A percentile compares a stretch with the other conserved stretches of the same genome.
Conservation (phyloP, 2,888 invertebrate species). For the Thymelicus acteon region DNA sequence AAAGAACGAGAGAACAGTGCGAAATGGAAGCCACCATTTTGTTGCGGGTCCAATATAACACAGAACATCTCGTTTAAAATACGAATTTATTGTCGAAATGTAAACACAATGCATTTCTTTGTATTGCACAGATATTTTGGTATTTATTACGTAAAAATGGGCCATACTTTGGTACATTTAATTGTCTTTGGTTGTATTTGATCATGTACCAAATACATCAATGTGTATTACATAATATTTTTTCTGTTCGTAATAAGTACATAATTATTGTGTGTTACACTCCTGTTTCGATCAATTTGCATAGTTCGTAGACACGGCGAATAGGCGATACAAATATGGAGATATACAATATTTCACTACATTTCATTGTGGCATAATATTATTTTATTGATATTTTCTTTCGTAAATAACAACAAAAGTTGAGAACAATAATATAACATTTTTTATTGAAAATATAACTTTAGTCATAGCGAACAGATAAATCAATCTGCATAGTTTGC, state of each 20-base stretch:
- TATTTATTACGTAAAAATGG: no score
- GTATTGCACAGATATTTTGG: not conserved
- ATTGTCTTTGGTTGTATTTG: not conserved
- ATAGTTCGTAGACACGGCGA: no score
- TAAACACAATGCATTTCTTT: not conserved
- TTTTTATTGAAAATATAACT: not conserved
- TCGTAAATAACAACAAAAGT: no score
- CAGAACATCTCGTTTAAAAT: not conserved
- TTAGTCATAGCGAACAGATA: not conserved
- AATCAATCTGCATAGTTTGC: not conserved
- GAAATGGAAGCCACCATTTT: slow-evolving; percentile 1
- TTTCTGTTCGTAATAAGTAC: no score
- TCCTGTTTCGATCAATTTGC: no score
- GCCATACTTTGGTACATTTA: not conserved
- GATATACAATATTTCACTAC: not conserved
- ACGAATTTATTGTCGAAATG: not conserved
- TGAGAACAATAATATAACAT: not conserved
- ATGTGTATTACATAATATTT: no score
- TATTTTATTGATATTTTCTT: no score
- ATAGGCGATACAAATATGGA: not conserved
- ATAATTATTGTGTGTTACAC: no score
- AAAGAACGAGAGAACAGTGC: not conserved
- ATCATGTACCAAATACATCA: not conserved
- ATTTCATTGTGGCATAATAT: not conserved
- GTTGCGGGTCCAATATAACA: not conserved